Evolutionary conservation across 92 coral and sea anemone species (phyloP), one percentile per base, ranked within the genome.

Genomic region (Metridium senile): DNA sequence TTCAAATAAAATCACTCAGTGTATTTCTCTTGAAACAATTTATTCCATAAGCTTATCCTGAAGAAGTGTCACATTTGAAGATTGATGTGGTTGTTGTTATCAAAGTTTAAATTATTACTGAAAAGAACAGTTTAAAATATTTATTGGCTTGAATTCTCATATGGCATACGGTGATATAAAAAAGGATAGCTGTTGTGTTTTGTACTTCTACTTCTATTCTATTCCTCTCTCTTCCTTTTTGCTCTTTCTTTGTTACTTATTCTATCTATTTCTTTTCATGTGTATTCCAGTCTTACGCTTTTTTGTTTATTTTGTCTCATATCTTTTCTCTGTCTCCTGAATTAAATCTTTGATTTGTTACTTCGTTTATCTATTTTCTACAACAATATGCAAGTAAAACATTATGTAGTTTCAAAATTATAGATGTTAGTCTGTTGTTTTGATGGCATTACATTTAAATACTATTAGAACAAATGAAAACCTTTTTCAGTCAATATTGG

Each of bases 31-130:
- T 39, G 49, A 39, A n/a, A n/a, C n/a, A n/a, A n/a, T n/a, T n/a
- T n/a, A n/a, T n/a, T n/a, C n/a, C n/a, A n/a, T n/a, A n/a, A n/a
- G n/a, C n/a, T n/a, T n/a, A n/a, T n/a, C n/a, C n/a, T n/a, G n/a
- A n/a, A n/a, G n/a, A 45, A 54, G 17, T 54, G 59, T 54, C 59
- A 54, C 25, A 54, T 54, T 54, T 54, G 9, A 54, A 54, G 59
- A 54, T 54, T 54, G 3, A 54, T 13, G 20, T 21, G 25, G 3
- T 13, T 9, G 59, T 54, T 9, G 51, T 9, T 54, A 54, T 54
- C 59, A 54, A 54, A 9, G 21, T 54, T 13, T 54, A 21, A 54
- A 54, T 54, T 54, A 54, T 54, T 54, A 54, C 59, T 54, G 59
- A 54, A 19, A 16, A 13, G 6, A 13, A 39, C 6, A 39, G 49